Base-by-base conservation (phyloP, 2,113 vertebrate species). In the Archilochus colubris region DNA sequence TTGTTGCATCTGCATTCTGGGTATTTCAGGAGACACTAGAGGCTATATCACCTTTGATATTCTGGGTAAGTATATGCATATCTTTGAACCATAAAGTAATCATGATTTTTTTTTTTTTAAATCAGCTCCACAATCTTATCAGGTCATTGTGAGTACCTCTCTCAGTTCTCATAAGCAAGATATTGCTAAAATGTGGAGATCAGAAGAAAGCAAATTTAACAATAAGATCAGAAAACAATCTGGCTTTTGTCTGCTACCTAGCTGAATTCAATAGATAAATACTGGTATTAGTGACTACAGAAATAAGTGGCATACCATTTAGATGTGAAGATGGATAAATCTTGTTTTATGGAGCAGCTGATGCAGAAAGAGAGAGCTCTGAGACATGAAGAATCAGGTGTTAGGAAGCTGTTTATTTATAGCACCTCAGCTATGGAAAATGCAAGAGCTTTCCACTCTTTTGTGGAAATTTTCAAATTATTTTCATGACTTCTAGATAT, bases 91-190 rank as follows among this genome's bases (percentile, higher is more conserved):
- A 15, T 62, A 40, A 64, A 68, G 5, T 54, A 57, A 66, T 51
- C 12, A 31, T 14, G 6, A 16, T 12, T 38, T 58, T 36, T 30
- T 53, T 10, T 33, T 51, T n/a, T 33, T 54, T 10, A 5, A 8
- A 27, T 5, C 30, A 38, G 7, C 6, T 57, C 33, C 63, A 17
- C 2, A 57, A 1, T 2, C 10, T 67, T 63, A 1, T 0, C 38
- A 63, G 21, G 3, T 12, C 3, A 8, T 57, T 70, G 43, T 44
- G 36, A 72, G 11, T 10, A 58, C 6, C 1, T 44, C 21, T 83
- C 4, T 48, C 24, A 61, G 12, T 82, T 89, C 28, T 77, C 21
- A 40, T 24, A 58, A 25, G 5, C 15, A 74, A 53, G 10, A 21
- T 48, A 69, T 10, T 25, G 15, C 22, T 50, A 67, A 40, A 5